phyloP scores from a whole-genome alignment of 2,797 vertebrate genomes.

The Gobio occitaniae region DNA sequence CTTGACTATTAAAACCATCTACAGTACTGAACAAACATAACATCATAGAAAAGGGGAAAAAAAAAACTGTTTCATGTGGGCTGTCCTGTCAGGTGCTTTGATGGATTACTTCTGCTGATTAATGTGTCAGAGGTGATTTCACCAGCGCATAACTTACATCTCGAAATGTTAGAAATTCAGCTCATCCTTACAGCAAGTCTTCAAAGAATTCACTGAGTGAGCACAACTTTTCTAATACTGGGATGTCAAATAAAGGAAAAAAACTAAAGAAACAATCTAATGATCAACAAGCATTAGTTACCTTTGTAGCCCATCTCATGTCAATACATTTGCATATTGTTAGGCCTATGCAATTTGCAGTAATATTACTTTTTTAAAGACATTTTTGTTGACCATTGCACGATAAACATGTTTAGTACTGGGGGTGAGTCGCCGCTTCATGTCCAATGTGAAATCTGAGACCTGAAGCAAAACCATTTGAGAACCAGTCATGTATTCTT shows the following conservation, averaged over 20 bases:
- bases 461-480: slow-evolving; percentile 10
- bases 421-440: background rate
- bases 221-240: background rate
- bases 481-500: slow-evolving; percentile 11
- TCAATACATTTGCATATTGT: background rate
- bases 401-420: background rate
- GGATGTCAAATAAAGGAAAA: background rate
- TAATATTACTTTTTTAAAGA: background rate
- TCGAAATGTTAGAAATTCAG: background rate
- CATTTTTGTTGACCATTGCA: background rate
- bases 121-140: background rate
- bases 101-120: slow-evolving; percentile 15
- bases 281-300: background rate
- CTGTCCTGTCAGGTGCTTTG: background rate
- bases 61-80: background rate
- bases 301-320: background rate
- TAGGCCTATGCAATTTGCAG: background rate
- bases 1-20: background rate
- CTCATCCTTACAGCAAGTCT: background rate
- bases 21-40: background rate
- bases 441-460: slow-evolving; percentile 2
- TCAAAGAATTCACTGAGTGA: background rate
- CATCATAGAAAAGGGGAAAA: background rate
- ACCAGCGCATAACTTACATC: background rate
- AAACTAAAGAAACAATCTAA: background rate